Base-by-base conservation (phyloP, 2,797 vertebrate genomes). In the Triplophysa bombifrons region DNA sequence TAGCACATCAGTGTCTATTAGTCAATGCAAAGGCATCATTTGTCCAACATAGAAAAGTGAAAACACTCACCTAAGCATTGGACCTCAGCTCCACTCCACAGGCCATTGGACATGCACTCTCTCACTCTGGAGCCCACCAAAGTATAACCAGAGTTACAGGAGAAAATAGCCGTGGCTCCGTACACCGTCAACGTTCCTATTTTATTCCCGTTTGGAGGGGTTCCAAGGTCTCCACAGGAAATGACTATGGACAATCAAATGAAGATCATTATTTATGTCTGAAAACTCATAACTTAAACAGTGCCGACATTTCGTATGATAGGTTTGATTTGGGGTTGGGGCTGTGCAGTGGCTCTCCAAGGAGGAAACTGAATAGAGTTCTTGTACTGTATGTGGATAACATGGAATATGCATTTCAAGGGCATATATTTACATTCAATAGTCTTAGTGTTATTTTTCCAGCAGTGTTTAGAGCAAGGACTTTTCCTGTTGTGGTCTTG, bases 141-240 rank as follows among this genome's bases (percentile, higher is more conserved):
- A 0, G 97, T 99, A 80, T 98, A 99, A 34, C 97, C 98, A 0
- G 96, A 98, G 89, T 99, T 99, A 91, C 98, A 99, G 87, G 98
- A 97, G 91, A 99, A 99, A 91, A 99, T 99, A 82, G 98, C 97
- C 0, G 98, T 99, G 7, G 98, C 98, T 60, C 97, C 98, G 0
- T 94, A 99, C 51, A 93, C 92, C n/a, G 94, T 98, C 80, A 99
- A 83, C 0, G 96, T 99, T 75, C 98, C 98, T 1, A 99, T 98
- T 89, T 96, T 98, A 93, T 98, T 96, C 50, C 98, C 98, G 1
- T 95, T 98, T 0, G 96, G 94, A 1, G 98, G 98, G 0, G 93
- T 93, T 0, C 96, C 95, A 72, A 99, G 94, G 56, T 98, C 96
- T 75, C 97, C 97, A 0, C 98, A 99, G 70, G 98, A 98, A 82